Evolutionary conservation across 2,113 vertebrate species (phyloP).

Genomic region (Mus musculus): GRCm39 chr5:39455501-39456000

Average conservation of each 20-base stretch:
- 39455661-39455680: neutral
- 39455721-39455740: neutral
- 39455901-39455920: neutral
- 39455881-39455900: too few relatives aligned
- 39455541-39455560: neutral
- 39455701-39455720: neutral
- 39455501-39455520: neutral
- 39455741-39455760: neutral
- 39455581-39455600: neutral
- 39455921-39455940: rapidly evolving
- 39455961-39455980: neutral
- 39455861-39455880: neutral
- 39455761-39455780: neutral
- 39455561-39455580: neutral
- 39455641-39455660: rapidly evolving
- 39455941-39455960: too few relatives aligned
- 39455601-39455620: neutral
- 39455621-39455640: neutral
- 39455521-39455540: neutral
- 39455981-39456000: rapidly evolving
- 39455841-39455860: neutral
- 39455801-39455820: neutral
- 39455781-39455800: neutral
- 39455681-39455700: too few relatives aligned
- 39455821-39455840: rapidly evolving